Evolutionary conservation across 2,888 invertebrate genomes (phyloP), one percentile per base, ranked within the genome.

Genomic region (Eucriotettix oculatus): DNA sequence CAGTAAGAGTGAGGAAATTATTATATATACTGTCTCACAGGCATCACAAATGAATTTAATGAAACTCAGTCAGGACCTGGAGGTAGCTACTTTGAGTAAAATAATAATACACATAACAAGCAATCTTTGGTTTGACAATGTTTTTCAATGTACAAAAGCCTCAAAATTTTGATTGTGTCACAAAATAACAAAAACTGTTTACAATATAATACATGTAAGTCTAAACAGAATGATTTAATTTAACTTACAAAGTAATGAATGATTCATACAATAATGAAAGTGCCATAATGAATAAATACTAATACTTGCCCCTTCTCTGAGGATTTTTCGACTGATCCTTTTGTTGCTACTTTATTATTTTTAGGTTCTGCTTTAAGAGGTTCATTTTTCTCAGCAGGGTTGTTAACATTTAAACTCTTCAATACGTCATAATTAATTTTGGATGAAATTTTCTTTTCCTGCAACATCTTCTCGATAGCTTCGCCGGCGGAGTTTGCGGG

Each of bases 351-450:
- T 48, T 12, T 48, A 14, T 48, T n/a, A 14, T 14, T 12, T 48
- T 48, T 12, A 48, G 48, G n/a, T 7, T n/a, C n/a, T 14, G 12
- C 14, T 14, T n/a, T 14, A 14, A 14, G 2, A 12, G 48, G 12
- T n/a, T 48, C 48, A 14, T 14, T 55, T 9, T 11, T 29, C 11
- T 29, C 14, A 40, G 40, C 55, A 14, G 42, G 14, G 42, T 55
- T 40, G 43, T 61, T 59, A 16, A 71, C 71, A 66, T 82, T 86
- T 60, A 96, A 75, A 67, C 87, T 89, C 72, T 89, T 90, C 62
- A 98, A 75, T 52, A 97, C 96, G 67, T 98, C 97, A 70, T 99
- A 99, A 75, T 99, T 97, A 60, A 99, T 96, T 79, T 99, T 99
- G 9, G 84, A 85, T 5, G 98, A 98, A 65, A 98, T 87, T 71